Evolutionary conservation across 2,113 vertebrate genomes (phyloP).

Genomic region (Notothenia rossii): DNA sequence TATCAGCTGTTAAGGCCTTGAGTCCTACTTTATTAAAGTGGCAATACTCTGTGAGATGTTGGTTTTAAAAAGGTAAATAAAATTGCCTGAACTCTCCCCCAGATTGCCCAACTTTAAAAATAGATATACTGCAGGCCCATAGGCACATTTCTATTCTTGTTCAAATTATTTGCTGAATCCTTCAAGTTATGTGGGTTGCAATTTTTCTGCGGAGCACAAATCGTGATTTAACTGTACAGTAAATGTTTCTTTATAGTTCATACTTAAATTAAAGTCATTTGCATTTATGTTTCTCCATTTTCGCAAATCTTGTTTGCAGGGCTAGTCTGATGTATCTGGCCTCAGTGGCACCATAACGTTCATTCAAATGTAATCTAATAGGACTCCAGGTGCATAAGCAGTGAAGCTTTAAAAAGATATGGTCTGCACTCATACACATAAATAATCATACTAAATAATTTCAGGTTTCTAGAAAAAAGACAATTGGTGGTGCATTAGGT

Average conservation of each 20-base stretch:
- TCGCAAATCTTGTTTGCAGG: not conserved
- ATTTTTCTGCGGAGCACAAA: not conserved
- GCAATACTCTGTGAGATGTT: not conserved
- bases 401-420: too few species aligned
- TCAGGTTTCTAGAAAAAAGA: too few species aligned
- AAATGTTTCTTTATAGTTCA: not conserved
- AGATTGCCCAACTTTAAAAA: too few species aligned
- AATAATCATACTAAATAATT: too few species aligned
- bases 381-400: not conserved
- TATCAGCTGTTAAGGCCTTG: not conserved
- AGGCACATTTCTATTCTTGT: too few species aligned
- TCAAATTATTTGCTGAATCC: not conserved
- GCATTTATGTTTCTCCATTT: not conserved
- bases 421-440: not conserved
- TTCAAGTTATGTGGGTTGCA: not conserved
- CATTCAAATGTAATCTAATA: not conserved
- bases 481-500: too few species aligned
- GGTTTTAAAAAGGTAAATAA: not conserved
- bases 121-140: too few species aligned
- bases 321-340: not conserved
- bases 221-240: not conserved
- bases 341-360: not conserved
- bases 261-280: not conserved
- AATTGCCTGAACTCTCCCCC: too few species aligned
- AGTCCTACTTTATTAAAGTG: not conserved